Evolutionary conservation across 2,888 invertebrate species (phyloP), one percentile per base, ranked within the genome.

Genomic region (Eupithecia abbreviata): DNA sequence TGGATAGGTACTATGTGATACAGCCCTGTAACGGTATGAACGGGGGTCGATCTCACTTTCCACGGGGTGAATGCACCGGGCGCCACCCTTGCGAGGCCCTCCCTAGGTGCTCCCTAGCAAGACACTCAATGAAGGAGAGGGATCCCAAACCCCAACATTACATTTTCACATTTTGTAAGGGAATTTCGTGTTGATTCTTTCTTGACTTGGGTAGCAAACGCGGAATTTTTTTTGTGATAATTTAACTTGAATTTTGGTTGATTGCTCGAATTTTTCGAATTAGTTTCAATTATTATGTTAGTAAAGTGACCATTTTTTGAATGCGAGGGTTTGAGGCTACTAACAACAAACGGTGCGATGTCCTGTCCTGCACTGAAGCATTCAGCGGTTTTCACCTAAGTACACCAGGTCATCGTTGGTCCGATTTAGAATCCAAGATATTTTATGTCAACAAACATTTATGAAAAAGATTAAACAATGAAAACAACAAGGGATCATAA

Each of bases 61-160:
- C 87, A 85, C 89, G 93, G 93, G 95, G 93, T 94, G 95, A 94
- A 94, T 94, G 95, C 93, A 94, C 95, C 90, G 91, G 91, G 91
- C 83, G 89, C 87, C 89, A 90, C 91, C 91, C 91, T 89, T 82
- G 81, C 85, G 86, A 88, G 85, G 86, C 87, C 89, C 90, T 86
- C 90, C 88, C 87, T 85, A 81, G 87, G 67, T 68, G 67, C 67
- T 68, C 89, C 90, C 91, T 89, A 88, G 88, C 87, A 92, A 94
- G 93, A 92, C 90, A 90, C 86, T 91, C 91, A 90, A 89, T 90
- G 90, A 90, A 90, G 90, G 88, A 84, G 84, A 81, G 84, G 85
- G 84, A 85, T 85, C 82, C 82, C 82, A 72, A 79, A 78, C 67
- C 65, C 80, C 83, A 79, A 75, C 74, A 70, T 42, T 55, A 69